A percentile compares a stretch with the other conserved stretches of the same genome.
Conservation (phyloP, 2,888 invertebrate genomes). For the Hirudinaria manillensis region DNA sequence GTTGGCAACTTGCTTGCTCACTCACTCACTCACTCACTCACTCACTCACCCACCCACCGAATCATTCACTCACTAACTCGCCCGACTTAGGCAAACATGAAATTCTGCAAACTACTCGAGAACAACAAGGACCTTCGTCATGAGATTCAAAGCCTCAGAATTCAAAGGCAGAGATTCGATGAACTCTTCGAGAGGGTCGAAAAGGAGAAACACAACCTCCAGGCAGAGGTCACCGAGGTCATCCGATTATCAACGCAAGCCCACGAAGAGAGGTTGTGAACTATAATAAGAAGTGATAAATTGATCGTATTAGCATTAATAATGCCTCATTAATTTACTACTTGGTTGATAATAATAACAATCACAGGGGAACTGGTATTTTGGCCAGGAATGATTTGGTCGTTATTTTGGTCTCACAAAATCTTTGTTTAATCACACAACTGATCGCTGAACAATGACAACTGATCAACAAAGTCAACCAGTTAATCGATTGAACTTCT, state of each 20-base stretch:
- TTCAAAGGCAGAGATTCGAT: constrained; percentile 15
- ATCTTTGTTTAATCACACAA: not conserved
- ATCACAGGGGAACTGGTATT: too few relatives aligned
- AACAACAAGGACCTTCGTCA: not conserved
- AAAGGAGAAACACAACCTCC: constrained; percentile 2
- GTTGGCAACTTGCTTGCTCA: not conserved
- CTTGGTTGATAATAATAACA: too few relatives aligned
- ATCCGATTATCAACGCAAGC: not conserved
- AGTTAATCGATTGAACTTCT: not conserved
- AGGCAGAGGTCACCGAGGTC: not conserved
- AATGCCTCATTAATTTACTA: too few relatives aligned
- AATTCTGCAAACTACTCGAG: constrained; percentile 13
- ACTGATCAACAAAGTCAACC: not conserved
- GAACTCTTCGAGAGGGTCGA: constrained; percentile 9
- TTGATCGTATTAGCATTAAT: too few relatives aligned
- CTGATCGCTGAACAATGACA: too few relatives aligned
- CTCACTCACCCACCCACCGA: not conserved
- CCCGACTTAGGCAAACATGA: constrained; percentile 3
- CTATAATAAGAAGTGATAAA: not conserved
- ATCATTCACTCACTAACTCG: constrained; percentile 2
- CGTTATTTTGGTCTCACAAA: not conserved
- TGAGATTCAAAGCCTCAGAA: constrained; percentile 17
- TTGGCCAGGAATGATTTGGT: not conserved
- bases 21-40: not conserved
- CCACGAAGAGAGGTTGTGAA: constrained; percentile 9